Percentiles rank a stretch among this genome's conserved stretches.
Evolutionary conservation across 2,888 invertebrate species (phyloP).

Genomic region (Lasius platythorax): DNA sequence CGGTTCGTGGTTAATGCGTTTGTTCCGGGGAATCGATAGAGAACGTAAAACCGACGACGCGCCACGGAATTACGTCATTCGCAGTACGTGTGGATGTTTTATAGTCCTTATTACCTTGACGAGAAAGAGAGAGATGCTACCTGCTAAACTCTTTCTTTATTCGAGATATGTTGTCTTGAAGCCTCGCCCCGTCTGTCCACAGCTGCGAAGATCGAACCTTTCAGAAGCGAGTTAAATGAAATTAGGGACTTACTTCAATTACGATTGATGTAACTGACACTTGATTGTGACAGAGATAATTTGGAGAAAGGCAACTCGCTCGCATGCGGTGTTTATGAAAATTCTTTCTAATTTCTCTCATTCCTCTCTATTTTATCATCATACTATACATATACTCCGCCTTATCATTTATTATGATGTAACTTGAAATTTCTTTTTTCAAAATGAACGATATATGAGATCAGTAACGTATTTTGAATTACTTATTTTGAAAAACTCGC

Average conservation of each 20-base stretch:
- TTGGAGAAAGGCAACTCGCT: background rate
- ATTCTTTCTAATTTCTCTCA: background rate
- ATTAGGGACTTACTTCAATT: slow-evolving; percentile 58
- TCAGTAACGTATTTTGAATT: background rate
- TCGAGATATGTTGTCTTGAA: slow-evolving; percentile 47
- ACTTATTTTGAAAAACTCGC: background rate
- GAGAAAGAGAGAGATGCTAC: background rate
- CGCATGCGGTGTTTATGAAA: background rate
- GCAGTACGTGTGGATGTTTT: slow-evolving; percentile 34
- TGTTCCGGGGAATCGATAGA: slow-evolving; percentile 74
- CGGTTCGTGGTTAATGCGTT: slow-evolving; percentile 74
- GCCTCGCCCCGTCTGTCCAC: slow-evolving; percentile 10
- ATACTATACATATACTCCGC: background rate
- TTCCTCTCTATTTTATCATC: background rate
- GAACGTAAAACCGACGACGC: slow-evolving; percentile 67
- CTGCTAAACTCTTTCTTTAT: slow-evolving; percentile 40
- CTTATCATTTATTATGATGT: background rate
- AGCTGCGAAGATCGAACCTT: slow-evolving; percentile 32
- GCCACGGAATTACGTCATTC: slow-evolving; percentile 53
- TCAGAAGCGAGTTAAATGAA: slow-evolving; percentile 41
- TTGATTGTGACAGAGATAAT: slow-evolving; percentile 50
- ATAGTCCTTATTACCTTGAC: slow-evolving; percentile 33
- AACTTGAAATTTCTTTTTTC: background rate
- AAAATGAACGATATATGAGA: slow-evolving; percentile 3
- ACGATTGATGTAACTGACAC: slow-evolving; percentile 30